Evolutionary conservation across 2,888 invertebrate genomes (phyloP).

Genomic region (Leistus spinibarbis): DNA sequence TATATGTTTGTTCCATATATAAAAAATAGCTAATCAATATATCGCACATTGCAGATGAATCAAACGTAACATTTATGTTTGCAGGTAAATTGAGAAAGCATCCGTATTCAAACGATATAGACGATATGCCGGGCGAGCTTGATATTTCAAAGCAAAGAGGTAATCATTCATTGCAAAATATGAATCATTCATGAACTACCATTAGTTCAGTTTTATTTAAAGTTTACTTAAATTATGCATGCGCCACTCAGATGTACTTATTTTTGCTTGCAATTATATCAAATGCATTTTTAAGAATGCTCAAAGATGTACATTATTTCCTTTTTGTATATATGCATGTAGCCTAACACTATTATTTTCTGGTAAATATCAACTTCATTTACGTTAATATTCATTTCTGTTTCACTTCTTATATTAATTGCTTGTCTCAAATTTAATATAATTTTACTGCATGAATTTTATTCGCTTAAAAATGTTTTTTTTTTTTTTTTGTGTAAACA

Average conservation of each 20-base stretch:
- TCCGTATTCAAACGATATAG: constrained; percentile 40
- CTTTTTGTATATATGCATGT: background rate
- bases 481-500: too few species aligned
- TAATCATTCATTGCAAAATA: constrained; percentile 38
- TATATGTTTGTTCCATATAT: background rate
- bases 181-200: constrained; percentile 37
- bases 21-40: background rate
- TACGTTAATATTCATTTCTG: too few species aligned
- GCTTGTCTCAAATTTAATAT: too few species aligned
- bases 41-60: background rate
- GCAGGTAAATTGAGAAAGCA: constrained; percentile 42
- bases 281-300: background rate
- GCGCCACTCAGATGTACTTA: constrained; percentile 24
- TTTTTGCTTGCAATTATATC: constrained; percentile 16
- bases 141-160: constrained; percentile 41
- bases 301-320: background rate
- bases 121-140: constrained; percentile 35
- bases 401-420: too few species aligned
- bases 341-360: too few species aligned
- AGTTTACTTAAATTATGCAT: constrained; percentile 30
- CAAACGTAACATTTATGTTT: constrained; percentile 36
- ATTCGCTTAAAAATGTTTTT: too few species aligned
- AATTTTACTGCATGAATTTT: too few species aligned
- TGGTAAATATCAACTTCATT: too few species aligned
- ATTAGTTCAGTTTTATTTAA: constrained; percentile 16